Evolutionary conservation across 1,140 invertebrate species (phyloP), one percentile per base, ranked within the genome.

Genomic region (Charaxes varanes): DNA sequence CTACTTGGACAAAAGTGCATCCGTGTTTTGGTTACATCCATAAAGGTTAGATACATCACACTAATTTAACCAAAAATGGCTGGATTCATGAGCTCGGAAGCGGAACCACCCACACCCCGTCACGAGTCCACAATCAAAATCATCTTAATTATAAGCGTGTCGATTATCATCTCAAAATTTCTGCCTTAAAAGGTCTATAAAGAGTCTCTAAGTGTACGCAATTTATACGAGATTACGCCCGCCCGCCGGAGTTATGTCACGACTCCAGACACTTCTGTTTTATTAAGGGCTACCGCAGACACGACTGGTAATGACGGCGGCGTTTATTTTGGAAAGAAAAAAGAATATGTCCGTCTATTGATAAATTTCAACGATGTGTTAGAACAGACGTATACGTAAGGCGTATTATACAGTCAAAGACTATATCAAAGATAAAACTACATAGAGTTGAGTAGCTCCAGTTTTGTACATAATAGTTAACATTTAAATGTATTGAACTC

Each of bases 111-210:
- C 73, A 79, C 76, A 60, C 73, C 54, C 62, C 62, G 49, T 82
- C 78, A 82, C 78, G 78, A 78, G 34, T 28, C 33, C 7, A 37
- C 67, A 70, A 82, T 83, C 59, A 38, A 53, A 47, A 23, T 31
- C 48, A 83, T 83, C 78, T 83, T 83, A 83, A 83, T 83, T 83
- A 80, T 74, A 59, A 79, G 55, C 78, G 73, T 79, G 78, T 62
- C 58, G 73, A 77, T 82, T 76, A 79, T 78, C 74, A 79, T 80
- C 78, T 79, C 64, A 66, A 80, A 82, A 78, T 79, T 72, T 76
- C 68, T 80, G 66, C 76, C 76, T 72, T 80, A 83, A 80, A 80
- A 78, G 73, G 76, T 80, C 69, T 74, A 74, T 82, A 83, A 82
- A 80, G 72, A 77, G 76, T 72, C 67, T 55, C 69, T 70, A 70